phyloP scores from a whole-genome alignment of 2,797 vertebrate species.

The Channallabes apus region DNA sequence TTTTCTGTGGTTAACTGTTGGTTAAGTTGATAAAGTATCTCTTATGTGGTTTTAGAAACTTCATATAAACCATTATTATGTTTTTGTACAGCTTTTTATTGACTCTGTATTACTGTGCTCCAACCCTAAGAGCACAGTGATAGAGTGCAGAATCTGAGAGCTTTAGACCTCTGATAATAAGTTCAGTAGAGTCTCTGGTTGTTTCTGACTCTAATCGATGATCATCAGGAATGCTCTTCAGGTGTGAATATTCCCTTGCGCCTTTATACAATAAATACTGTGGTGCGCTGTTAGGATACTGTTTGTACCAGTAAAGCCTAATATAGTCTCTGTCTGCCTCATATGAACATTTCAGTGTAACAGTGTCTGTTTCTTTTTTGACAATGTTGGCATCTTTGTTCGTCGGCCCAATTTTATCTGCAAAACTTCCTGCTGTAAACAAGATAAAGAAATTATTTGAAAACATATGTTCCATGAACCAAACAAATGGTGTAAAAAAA shows the following conservation, averaged over 20 bases:
- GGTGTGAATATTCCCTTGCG: background rate
- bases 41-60: no score
- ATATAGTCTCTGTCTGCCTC: background rate
- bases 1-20: no score
- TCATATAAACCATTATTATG: no score
- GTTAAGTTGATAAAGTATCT: no score
- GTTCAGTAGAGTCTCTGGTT: background rate
- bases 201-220: conserved; percentile 4
- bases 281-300: background rate
- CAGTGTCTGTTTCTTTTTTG: background rate
- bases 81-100: background rate
- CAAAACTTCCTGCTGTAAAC: no score
- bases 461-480: no score
- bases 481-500: no score
- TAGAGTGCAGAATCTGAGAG: conserved; percentile 51
- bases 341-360: conserved; percentile 11
- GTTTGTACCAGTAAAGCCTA: background rate
- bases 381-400: background rate
- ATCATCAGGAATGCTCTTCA: background rate
- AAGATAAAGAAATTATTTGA: background rate
- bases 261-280: conserved; percentile 14
- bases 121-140: conserved; percentile 38
- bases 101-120: conserved; percentile 27
- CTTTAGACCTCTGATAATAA: conserved; percentile 25
- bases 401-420: background rate